Evolutionary conservation across 2,888 invertebrate genomes (phyloP).

Genomic region (Agriotes lineatus): DNA sequence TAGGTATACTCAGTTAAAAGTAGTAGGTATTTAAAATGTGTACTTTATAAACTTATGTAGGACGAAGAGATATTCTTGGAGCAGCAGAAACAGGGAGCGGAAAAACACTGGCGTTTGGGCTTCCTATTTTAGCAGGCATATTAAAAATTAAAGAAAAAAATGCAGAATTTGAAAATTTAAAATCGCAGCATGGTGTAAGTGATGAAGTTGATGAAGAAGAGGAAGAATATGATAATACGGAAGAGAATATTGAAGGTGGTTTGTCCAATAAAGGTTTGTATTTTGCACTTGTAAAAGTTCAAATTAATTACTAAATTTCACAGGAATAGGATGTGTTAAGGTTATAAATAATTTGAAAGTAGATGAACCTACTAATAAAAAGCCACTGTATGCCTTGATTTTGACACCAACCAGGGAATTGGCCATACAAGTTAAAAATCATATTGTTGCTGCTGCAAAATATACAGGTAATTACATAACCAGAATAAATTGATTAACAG

Average conservation of each 20-base stretch:
- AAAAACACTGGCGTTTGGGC: conserved; percentile 97
- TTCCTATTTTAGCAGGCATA: conserved; percentile 92
- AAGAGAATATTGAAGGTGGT: conserved; percentile 41
- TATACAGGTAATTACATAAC: conserved; percentile 73
- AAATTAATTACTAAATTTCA: conserved; percentile 35
- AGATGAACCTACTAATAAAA: conserved; percentile 62
- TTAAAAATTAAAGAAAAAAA: conserved; percentile 68
- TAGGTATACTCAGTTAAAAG: conserved; percentile 69
- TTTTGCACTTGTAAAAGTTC: not conserved
- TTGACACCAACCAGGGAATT: conserved; percentile 96
- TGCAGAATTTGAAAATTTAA: not conserved
- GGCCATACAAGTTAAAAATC: conserved; percentile 93
- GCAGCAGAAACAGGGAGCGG: conserved; percentile 99
- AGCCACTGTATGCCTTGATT: conserved; percentile 85
- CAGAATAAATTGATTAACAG: too few species aligned
- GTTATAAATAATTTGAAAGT: conserved; percentile 70
- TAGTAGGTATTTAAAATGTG: not conserved
- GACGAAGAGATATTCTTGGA: conserved; percentile 92
- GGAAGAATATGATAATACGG: conserved; percentile 12
- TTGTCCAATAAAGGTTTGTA: conserved; percentile 9
- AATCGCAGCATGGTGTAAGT: not conserved
- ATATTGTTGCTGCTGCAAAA: conserved; percentile 83
- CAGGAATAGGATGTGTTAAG: conserved; percentile 73
- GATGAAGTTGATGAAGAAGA: conserved; percentile 7
- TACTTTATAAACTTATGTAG: conserved; percentile 59